phyloP scores from a whole-genome alignment of 2,888 invertebrate genomes.

The Kuschelorhynchus macadamiae region DNA sequence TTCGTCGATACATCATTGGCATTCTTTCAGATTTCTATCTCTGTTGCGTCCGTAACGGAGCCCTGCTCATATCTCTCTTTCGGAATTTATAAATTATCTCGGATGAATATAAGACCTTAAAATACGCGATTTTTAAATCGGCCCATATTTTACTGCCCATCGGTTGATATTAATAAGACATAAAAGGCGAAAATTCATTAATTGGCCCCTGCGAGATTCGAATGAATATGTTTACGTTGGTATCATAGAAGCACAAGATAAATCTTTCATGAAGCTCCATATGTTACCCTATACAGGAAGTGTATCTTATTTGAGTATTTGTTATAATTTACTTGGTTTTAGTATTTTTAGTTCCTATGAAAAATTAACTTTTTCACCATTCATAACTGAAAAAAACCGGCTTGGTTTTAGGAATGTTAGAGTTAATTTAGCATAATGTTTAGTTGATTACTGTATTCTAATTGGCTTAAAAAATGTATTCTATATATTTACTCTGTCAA shows the following conservation, averaged over 20 bases:
- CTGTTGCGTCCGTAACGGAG: slow-evolving; percentile 32
- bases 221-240: neutral
- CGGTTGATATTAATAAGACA: slow-evolving; percentile 26
- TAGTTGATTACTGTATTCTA: too few species aligned
- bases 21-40: slow-evolving; percentile 60
- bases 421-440: too few species aligned
- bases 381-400: too few species aligned
- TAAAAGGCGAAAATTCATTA: slow-evolving; percentile 29
- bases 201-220: neutral
- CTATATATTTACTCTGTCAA: too few species aligned
- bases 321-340: too few species aligned
- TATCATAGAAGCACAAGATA: too few species aligned
- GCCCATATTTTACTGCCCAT: slow-evolving; percentile 20
- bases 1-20: slow-evolving; percentile 69
- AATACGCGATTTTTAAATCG: slow-evolving; percentile 28
- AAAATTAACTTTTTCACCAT: too few species aligned
- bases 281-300: too few species aligned
- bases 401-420: too few species aligned
- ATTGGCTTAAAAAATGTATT: too few species aligned
- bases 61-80: slow-evolving; percentile 32
- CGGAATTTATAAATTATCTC: slow-evolving; percentile 31
- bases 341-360: neutral
- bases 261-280: too few species aligned
- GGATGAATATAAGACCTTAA: slow-evolving; percentile 24
- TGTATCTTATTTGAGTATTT: too few species aligned